These are phyloP conservation scores for Piscicola geometra DNA, from an alignment of 2,888 invertebrate species.

Conservation along the genomic window DNA sequence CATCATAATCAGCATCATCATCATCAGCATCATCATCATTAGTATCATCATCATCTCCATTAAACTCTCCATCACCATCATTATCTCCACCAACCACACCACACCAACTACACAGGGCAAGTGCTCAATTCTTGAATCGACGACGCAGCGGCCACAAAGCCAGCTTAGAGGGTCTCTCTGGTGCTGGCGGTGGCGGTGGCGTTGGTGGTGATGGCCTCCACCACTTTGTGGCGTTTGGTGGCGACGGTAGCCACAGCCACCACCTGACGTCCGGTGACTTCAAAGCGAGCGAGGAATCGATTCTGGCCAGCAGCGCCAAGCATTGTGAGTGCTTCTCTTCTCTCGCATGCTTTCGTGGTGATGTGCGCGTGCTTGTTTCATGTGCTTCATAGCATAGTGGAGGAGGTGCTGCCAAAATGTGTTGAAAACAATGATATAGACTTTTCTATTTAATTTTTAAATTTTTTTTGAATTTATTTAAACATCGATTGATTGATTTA, in stretches of 20 bases:
- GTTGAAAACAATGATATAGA: conserved; percentile 5
- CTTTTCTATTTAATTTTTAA: too few species aligned
- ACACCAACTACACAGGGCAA: conserved; percentile 16
- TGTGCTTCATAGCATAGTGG: too few species aligned
- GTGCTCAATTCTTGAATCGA: conserved; percentile 33
- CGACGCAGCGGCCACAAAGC: conserved; percentile 29
- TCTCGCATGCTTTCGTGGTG: too few species aligned
- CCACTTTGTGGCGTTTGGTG: background rate
- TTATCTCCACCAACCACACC: too few species aligned
- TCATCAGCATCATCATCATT: background rate
- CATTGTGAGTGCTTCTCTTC: conserved; percentile 2
- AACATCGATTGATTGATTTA: too few species aligned
- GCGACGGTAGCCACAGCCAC: background rate
- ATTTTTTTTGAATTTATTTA: too few species aligned
- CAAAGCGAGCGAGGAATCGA: conserved; percentile 27
- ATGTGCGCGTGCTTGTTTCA: conserved; percentile 1
- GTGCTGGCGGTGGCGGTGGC: background rate
- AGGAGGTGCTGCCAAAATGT: background rate
- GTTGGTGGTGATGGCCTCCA: background rate
- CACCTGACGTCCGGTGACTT: conserved; percentile 16
- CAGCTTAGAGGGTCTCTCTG: conserved; percentile 8
- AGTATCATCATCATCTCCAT: background rate
- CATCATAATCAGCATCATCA: background rate
- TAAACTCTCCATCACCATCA: background rate
- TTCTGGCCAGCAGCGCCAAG: conserved; percentile 3